Evolutionary conservation across 2,113 vertebrate genomes (phyloP), one percentile per base, ranked within the genome.

Genomic region (Misgurnus anguillicaudatus): DNA sequence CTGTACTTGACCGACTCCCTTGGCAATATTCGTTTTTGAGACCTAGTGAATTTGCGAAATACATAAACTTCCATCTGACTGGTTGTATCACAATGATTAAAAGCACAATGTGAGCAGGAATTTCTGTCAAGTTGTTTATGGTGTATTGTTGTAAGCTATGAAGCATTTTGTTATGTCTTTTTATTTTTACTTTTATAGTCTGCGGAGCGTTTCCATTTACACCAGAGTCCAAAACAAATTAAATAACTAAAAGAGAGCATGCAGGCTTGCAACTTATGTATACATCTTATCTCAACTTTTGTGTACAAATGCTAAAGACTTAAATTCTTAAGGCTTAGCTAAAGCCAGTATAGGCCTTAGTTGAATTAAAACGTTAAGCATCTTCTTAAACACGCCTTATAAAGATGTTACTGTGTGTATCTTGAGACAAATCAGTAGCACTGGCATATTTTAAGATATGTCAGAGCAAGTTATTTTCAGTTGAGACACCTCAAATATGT

Each of bases 171-270:
- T 16, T n/a, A 41, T 9, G 76, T 80, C 38, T 61, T 45, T 57
- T 73, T 31, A 39, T 13, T 78, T 66, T 14, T 8, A 60, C 78
- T 80, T 77, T 71, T 39, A 19, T 57, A 71, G 24, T 81, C 77
- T 68, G 69, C 21, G 48, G 47, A 81, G 60, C 13, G 1, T 41
- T 61, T 39, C 61, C 53, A 60, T 21, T 57, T 48, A 55, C 6
- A 58, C 17, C 55, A 42, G 31, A n/a, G 53, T 55, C 5, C 17
- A n/a, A 55, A 17, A 0, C 51, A n/a, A 75, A 57, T 64, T 78
- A 60, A 87, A 81, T 61, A 87, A 81, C 86, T 58, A 85, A 83
- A 85, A 47, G 69, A 8, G 13, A 62, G 72, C 60, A 78, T 65
- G 65, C 57, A 58, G 38, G 24, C 24, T 31, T 31, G 3, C 24